Base-by-base conservation (phyloP, 2,797 vertebrate species). In the Varecia variegata region DNA sequence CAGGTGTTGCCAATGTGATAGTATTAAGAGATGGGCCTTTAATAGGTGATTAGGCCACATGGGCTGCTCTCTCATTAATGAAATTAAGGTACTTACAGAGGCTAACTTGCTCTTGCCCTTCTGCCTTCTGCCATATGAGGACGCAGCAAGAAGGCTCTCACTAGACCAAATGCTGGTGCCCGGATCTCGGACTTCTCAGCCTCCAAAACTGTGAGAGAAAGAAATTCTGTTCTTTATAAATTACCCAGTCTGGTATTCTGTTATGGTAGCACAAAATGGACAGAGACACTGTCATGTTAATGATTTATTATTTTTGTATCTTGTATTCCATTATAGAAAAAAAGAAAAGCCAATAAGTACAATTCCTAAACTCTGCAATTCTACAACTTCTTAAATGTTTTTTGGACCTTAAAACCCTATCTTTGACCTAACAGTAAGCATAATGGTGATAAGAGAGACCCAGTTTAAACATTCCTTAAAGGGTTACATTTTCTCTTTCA, bases 381-480 rank as follows among this genome's bases (percentile, higher is more conserved):
- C 21, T 74, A 54, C n/a, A 73, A 47, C 65, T 54, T 73, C 38
- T 52, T 56, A 40, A 47, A 88, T 90, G 81, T 84, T 94, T 74
- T 88, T 84, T 20, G 50, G 56, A 52, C 65, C 67, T 88, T 88
- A 68, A 13, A 67, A 70, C 58, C 58, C 84, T 89, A 47, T 83
- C 68, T 89, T 96, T 82, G 54, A 88, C 54, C 3, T 43, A 60
- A 65, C 56, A 76, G 67, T 73, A 38, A 70, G 20, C 27, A 62
- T 85, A 73, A 90, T 73, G n/a, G 7, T 97, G 40, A 79, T 92
- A 67, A 96, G 47, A 54, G 38, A 38, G 56, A 35, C 87, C 40
- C n/a, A 91, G 27, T 90, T 86, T 96, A 92, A 88, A 88, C 83
- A 88, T 93, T 95, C 43, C 25, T 65, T 84, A 73, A 88, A 83